Percentiles rank a stretch among this genome's conserved stretches.
Conservation (phyloP, 2,888 invertebrate species). For the Drosophila tanythrix region DNA sequence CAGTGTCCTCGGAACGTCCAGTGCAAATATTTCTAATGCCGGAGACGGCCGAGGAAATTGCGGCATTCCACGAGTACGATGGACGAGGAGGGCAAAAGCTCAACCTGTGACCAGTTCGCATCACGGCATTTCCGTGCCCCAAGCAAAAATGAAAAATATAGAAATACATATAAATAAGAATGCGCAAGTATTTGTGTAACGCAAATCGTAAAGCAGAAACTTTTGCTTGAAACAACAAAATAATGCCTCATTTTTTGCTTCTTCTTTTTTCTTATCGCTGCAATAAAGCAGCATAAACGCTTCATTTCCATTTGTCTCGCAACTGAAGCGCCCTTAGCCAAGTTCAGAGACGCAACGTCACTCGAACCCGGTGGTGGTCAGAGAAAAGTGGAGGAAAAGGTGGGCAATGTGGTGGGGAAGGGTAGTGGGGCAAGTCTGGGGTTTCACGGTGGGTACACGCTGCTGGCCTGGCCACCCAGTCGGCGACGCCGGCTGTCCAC, state of each 20-base stretch:
- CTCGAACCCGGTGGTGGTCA: constrained; percentile 40
- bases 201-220: constrained; percentile 46
- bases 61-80: constrained; percentile 55
- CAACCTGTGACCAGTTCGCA: constrained; percentile 74
- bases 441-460: constrained; percentile 24
- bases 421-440: constrained; percentile 4
- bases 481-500: constrained; percentile 62
- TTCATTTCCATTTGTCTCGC: constrained; percentile 83
- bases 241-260: constrained; percentile 77
- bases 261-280: constrained; percentile 82
- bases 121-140: constrained; percentile 55
- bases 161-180: constrained; percentile 62
- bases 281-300: constrained; percentile 84
- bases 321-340: constrained; percentile 70
- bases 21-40: constrained; percentile 57
- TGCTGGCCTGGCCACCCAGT: constrained; percentile 69
- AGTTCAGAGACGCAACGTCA: constrained; percentile 66
- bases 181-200: constrained; percentile 24
- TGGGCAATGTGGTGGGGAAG: constrained; percentile 9
- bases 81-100: constrained; percentile 24
- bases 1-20: constrained; percentile 27
- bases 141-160: constrained; percentile 62
- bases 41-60: constrained; percentile 72
- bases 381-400: constrained; percentile 10
- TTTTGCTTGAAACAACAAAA: constrained; percentile 75